Evolutionary conservation across 30 jellyfish, hydroid and myxozoan genomes (phyloP).

Genomic region (Hydra vulgaris): DNA sequence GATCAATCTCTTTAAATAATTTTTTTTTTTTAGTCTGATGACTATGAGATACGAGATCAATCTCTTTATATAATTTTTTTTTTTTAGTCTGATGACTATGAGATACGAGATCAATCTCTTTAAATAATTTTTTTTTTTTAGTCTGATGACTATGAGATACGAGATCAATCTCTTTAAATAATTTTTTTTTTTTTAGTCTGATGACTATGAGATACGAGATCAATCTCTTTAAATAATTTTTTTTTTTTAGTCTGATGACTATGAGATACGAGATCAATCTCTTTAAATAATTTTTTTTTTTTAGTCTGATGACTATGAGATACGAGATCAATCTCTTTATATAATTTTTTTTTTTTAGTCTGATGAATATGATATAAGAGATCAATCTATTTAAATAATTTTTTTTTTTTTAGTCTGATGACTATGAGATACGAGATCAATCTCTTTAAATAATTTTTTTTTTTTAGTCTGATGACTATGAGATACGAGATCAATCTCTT

Average conservation of each 20-base stretch:
- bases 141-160: conserved; percentile 52
- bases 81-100: conserved; percentile 72
- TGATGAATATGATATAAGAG: conserved; percentile 50
- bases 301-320: conserved; percentile 47
- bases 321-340: no score
- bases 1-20: no score
- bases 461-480: conserved; percentile 41
- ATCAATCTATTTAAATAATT: no score
- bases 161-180: no score
- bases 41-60: conserved; percentile 61
- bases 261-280: no score
- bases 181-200: conserved; percentile 22
- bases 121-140: conserved; percentile 1
- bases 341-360: conserved; percentile 18
- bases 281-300: no score
- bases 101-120: conserved; percentile 48
- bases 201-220: conserved; percentile 52
- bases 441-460: no score
- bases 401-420: conserved; percentile 27
- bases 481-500: no score
- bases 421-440: no score
- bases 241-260: conserved; percentile 34
- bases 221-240: no score
- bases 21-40: conserved; percentile 50
- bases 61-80: no score